Percentiles rank a stretch among this genome's conserved stretches.
Evolutionary conservation across 2,797 vertebrate species (phyloP).

Genomic region (Cryptoblepharus egeriae): DNA sequence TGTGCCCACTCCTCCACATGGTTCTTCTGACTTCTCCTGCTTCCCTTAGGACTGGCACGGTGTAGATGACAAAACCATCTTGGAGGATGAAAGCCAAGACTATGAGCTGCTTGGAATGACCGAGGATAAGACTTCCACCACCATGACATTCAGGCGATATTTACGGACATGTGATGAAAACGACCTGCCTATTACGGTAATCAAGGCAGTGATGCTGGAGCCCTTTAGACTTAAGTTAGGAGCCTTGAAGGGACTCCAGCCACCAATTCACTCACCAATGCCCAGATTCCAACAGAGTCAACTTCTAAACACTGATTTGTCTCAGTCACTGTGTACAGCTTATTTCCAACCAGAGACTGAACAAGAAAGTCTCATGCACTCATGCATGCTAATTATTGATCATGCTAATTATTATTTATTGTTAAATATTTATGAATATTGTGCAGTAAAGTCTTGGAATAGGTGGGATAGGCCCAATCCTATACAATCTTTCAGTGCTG

Average conservation of each 20-base stretch:
- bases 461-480: too few relatives aligned
- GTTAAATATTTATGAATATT: too few relatives aligned
- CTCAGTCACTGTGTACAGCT: background rate
- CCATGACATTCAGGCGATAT: slow-evolving; percentile 75
- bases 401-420: too few relatives aligned
- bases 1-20: background rate
- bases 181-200: slow-evolving; percentile 80
- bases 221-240: background rate
- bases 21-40: background rate
- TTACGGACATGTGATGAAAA: slow-evolving; percentile 77
- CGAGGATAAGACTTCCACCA: slow-evolving; percentile 76
- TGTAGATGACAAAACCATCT: slow-evolving; percentile 66
- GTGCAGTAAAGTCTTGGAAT: background rate
- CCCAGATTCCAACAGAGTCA: background rate
- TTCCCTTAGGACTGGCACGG: slow-evolving; percentile 78
- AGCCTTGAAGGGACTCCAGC: background rate
- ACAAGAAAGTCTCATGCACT: background rate
- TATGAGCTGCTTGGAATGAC: slow-evolving; percentile 77
- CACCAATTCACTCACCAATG: background rate
- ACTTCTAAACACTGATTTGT: background rate
- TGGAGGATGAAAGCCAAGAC: slow-evolving; percentile 78
- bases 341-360: background rate
- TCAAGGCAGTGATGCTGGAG: background rate
- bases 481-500: too few relatives aligned
- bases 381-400: background rate